Evolutionary conservation across 2,797 vertebrate genomes (phyloP), one percentile per base, ranked within the genome.

Genomic region (Melanogrammus aeglefinus): DNA sequence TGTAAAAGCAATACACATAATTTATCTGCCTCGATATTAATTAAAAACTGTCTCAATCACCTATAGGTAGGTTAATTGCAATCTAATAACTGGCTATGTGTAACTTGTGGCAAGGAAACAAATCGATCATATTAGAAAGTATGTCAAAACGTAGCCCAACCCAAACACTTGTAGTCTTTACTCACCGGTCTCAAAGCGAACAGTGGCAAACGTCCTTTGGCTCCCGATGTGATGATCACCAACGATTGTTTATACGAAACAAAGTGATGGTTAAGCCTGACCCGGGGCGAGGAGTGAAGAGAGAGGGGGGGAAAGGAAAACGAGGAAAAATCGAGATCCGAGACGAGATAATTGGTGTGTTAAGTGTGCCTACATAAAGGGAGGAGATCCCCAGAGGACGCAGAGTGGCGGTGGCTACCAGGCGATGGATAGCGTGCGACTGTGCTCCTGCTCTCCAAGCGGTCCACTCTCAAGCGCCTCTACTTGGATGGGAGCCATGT

Each of bases 381-480:
- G 63, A 88, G 84, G 86, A 91, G 85, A 90, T 88, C 91, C 88
- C 89, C 89, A 85, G 88, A 84, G 87, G 86, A 75, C 75, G 77
- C 82, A 85, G 86, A 91, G 82, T 77, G 87, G 84, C 57, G 91
- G 86, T 88, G 85, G 84, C 85, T 90, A 87, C 90, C 88, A 85
- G 88, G 76, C 93, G 91, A 86, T 87, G 90, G 86, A 92, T 84
- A 92, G 90, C 92, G 90, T 89, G 93, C 92, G 84, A 94, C 90
- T 95, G 95, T 93, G 93, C 92, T 91, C 92, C 90, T 85, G 88
- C 89, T 83, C 92, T 91, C 83, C 87, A 77, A 89, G 92, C 87
- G 88, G 84, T 89, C 87, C 85, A 85, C 90, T 95, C 94, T 94
- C 94, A 91, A 90, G 92, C 93, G 91, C 95, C 94, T 93, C 89